Percentiles rank a stretch among this genome's conserved stretches.
Evolutionary conservation across 2,888 invertebrate genomes (phyloP).

Genomic region (Balanococcus diminutus): DNA sequence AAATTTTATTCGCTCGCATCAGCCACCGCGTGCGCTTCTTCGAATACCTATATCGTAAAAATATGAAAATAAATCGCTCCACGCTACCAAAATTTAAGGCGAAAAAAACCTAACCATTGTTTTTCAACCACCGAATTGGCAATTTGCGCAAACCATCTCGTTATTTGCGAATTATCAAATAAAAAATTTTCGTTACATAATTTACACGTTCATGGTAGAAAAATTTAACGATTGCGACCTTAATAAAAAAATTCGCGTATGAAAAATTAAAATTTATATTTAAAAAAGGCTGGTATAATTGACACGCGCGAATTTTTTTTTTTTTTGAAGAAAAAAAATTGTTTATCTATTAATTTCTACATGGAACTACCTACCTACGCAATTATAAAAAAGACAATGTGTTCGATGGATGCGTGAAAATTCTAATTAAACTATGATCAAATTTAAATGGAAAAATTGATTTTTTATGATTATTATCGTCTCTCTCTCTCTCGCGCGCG

Average conservation of each 20-base stretch:
- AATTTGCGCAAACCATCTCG: not conserved
- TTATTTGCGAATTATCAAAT: not conserved
- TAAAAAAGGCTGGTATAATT: not conserved
- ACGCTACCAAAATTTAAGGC: not conserved
- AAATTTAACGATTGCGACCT: not conserved
- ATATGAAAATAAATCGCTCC: not conserved
- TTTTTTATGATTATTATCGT: not conserved
- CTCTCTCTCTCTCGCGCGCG: too few species aligned
- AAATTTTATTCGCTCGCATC: not conserved
- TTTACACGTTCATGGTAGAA: not conserved
- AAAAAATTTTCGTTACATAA: not conserved
- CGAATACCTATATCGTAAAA: not conserved
- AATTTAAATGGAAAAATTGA: not conserved
- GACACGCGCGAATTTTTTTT: not conserved
- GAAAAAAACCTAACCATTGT: not conserved
- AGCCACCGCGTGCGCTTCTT: not conserved
- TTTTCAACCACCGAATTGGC: not conserved
- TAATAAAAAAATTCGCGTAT: not conserved
- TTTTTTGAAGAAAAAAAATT: not conserved
- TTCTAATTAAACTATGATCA: not conserved
- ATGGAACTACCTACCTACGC: conserved; percentile 11
- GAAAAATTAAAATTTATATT: not conserved
- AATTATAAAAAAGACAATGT: not conserved
- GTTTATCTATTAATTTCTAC: conserved; percentile 1
- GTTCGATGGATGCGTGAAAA: not conserved